A percentile compares a stretch with the other conserved stretches of the same genome.
Evolutionary conservation across 2,113 vertebrate species (phyloP).

Genomic region (Ceyx margarethae): DNA sequence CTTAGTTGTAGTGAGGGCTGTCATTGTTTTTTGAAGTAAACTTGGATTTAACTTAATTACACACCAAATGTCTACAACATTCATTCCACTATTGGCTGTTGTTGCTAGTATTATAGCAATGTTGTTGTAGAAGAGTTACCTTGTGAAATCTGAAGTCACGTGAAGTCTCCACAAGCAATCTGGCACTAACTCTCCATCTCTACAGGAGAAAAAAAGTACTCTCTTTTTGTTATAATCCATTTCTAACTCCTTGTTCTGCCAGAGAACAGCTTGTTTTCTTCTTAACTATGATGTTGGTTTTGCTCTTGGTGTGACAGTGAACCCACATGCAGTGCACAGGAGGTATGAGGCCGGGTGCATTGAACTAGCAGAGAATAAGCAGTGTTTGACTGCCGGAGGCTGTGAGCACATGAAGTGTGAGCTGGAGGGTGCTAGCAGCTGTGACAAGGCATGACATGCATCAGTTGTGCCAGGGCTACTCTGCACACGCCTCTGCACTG

Average conservation of each 20-base stretch:
- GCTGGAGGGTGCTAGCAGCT: not conserved
- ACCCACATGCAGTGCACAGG: not conserved
- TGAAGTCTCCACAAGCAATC: not conserved
- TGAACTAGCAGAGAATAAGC: not conserved
- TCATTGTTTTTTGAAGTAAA: not conserved
- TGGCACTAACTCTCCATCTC: not conserved
- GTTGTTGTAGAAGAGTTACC: not conserved
- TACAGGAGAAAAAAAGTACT: not conserved
- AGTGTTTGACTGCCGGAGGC: not conserved
- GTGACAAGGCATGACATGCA: not conserved
- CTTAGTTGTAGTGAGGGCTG: not conserved
- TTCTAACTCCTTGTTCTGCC: not conserved
- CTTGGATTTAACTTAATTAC: not conserved
- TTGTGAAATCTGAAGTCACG: not conserved
- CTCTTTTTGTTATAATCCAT: not conserved
- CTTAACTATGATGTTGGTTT: not conserved
- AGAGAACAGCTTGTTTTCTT: not conserved
- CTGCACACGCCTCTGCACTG: not conserved
- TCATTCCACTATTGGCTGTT: not conserved
- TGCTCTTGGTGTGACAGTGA: not conserved
- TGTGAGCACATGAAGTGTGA: not conserved
- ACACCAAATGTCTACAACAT: not conserved
- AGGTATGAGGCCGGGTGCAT: accelerated
- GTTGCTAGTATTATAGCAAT: not conserved
- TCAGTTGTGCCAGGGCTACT: not conserved